A percentile compares a stretch with the other conserved stretches of the same genome.
Conservation (phyloP, 2,113 vertebrate genomes). For the Cranoglanis bouderius region DNA sequence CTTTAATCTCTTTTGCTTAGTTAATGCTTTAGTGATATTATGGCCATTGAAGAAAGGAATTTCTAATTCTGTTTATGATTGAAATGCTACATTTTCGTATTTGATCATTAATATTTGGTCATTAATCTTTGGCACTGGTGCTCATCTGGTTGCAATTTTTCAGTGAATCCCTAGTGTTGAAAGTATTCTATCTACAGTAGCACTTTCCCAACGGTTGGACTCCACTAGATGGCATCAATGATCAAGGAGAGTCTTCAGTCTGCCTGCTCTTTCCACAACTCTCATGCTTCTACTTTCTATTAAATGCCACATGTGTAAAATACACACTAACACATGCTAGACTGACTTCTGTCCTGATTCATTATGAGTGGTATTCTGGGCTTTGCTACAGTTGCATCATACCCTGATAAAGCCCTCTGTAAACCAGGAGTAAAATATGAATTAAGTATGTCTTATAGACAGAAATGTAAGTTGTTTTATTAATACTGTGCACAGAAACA, state of each 20-base stretch:
- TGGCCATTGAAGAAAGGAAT: neutral
- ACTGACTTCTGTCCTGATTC: neutral
- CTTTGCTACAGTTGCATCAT: neutral
- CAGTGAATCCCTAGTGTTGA: neutral
- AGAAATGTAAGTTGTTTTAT: neutral
- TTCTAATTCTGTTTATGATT: neutral
- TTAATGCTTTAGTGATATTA: neutral
- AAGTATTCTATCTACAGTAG: neutral
- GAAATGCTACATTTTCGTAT: neutral
- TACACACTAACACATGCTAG: neutral
- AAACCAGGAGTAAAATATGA: neutral
- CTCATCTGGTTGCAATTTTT: neutral
- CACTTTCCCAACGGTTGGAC: too few species aligned
- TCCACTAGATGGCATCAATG: conserved; percentile 59
- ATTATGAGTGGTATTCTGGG: neutral
- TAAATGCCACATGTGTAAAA: neutral
- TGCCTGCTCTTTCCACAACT: too few species aligned
- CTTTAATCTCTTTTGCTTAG: too few species aligned
- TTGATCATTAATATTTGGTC: neutral
- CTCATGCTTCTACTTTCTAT: neutral
- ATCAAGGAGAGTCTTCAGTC: conserved; percentile 4
- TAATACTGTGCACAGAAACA: neutral
- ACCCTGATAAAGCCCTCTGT: neutral
- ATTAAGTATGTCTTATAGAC: neutral
- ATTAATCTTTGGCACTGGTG: neutral